These are phyloP conservation scores for Stramonita haemastoma DNA, from an alignment of 2,888 invertebrate genomes.

Conservation along the genomic window DNA sequence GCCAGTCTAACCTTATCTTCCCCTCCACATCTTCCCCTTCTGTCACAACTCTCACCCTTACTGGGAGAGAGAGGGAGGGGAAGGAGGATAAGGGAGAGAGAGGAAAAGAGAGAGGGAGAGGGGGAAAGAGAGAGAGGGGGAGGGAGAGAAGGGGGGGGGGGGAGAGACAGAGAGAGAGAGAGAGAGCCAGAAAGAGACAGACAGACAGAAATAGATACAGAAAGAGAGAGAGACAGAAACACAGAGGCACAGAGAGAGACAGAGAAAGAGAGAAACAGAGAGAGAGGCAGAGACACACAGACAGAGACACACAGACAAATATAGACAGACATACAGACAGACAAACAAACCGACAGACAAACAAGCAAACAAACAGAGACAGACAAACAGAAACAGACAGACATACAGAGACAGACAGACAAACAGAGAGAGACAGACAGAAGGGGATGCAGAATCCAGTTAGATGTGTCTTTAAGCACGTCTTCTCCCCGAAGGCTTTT, in stretches of 20 bases:
- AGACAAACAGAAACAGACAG: not conserved
- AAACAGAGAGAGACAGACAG: not conserved
- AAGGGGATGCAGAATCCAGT: not conserved
- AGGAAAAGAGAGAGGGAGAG: not conserved
- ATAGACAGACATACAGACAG: not conserved
- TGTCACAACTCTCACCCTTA: too few relatives aligned
- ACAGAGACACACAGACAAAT: not conserved
- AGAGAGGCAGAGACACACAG: not conserved
- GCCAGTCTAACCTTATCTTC: too few relatives aligned
- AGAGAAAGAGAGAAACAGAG: not conserved
- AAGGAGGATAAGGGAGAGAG: not conserved
- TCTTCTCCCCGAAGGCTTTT: too few relatives aligned
- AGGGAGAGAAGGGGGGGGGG: too few relatives aligned
- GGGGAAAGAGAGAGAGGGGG: not conserved
- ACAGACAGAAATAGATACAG: not conserved
- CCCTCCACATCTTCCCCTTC: too few relatives aligned
- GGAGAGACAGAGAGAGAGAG: not conserved
- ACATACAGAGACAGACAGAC: not conserved
- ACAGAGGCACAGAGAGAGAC: not conserved
- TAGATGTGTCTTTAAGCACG: too few relatives aligned
- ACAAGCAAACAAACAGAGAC: not conserved
- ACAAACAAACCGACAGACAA: not conserved
- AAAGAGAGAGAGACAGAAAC: not conserved
- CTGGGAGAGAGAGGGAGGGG: too few relatives aligned
- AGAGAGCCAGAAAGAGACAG: not conserved